Base-by-base conservation (phyloP, 2,888 invertebrate genomes). In the Lissocephala sabroskyi region DNA sequence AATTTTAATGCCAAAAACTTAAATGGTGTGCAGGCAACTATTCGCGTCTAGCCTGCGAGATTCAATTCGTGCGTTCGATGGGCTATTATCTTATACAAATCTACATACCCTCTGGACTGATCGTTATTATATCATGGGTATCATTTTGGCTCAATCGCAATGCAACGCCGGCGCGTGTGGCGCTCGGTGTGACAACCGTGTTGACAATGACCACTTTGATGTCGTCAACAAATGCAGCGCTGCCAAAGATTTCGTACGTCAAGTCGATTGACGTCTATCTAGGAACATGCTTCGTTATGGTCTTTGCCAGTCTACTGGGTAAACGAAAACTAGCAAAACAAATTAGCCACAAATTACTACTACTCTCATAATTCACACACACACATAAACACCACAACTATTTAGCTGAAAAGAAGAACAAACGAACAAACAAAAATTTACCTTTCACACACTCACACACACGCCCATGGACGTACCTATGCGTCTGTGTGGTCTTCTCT, bases 261-360 rank as follows among this genome's bases (percentile, higher is more conserved):
- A 97, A 97, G 86, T 95, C 95, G 78, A 97, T 97, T 86, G 97
- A 97, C 87, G 96, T 97, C 79, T 97, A 96, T 87, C 88, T 97
- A 87, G 96, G 96, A 82, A 97, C 96, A 82, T 97, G 96, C 88
- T 97, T 97, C 93, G 95, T 97, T 85, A 97, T 97, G 97, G 97
- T 97, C 84, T 97, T 97, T 89, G 97, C 97, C 79, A 96, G 96
- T 86, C 88, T 98, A 84, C 87, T 98, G 87, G 96, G 95, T 95
- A 89, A 91, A 88, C 79, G 74, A 73, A 65, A 55, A 45, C 56
- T 61, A 62, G 60, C 64, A 56, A 62, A 63, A 16, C 16, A 30
- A 30, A 33, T 13, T 30, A 6, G 7, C 7, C 1, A 33, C 11
- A 35, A 35, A 33, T n/a, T n/a, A n/a, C n/a, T n/a, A n/a, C n/a